phyloP scores from a whole-genome alignment of 2,888 invertebrate genomes.

The Sminthurides aquaticus region DNA sequence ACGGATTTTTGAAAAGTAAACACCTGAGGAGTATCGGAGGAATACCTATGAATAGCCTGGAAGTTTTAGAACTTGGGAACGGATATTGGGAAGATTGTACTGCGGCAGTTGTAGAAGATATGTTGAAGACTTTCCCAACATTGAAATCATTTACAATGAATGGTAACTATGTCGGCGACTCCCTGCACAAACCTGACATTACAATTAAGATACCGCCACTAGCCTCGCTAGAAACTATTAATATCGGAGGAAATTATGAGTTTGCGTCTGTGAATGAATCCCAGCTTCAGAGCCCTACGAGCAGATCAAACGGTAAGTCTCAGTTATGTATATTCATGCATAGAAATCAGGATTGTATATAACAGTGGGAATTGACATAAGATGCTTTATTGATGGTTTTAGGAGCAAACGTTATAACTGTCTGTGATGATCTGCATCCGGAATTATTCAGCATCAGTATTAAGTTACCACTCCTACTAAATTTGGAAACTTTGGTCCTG shows the following conservation, averaged over 20 bases:
- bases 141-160: conserved; percentile 27
- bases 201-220: conserved; percentile 27
- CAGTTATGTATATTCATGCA: no score
- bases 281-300: background rate
- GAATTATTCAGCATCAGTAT: conserved; percentile 10
- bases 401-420: background rate
- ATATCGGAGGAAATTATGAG: conserved; percentile 30
- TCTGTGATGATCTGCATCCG: conserved; percentile 3
- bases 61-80: conserved; percentile 29
- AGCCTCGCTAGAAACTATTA: conserved; percentile 22
- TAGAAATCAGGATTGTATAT: no score
- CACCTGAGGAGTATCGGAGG: conserved; percentile 10
- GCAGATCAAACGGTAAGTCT: background rate
- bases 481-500: conserved; percentile 23
- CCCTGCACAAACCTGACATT: conserved; percentile 21
- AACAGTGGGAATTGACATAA: background rate
- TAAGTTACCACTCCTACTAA: conserved; percentile 4
- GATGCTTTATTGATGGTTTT: background rate
- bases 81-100: conserved; percentile 32
- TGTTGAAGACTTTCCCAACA: conserved; percentile 20
- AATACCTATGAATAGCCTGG: conserved; percentile 2
- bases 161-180: conserved; percentile 29
- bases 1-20: conserved; percentile 7
- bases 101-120: conserved; percentile 17
- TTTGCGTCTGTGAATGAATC: conserved; percentile 26